phyloP scores from a whole-genome alignment of 2,888 invertebrate genomes.

The Epiblema foenella region DNA sequence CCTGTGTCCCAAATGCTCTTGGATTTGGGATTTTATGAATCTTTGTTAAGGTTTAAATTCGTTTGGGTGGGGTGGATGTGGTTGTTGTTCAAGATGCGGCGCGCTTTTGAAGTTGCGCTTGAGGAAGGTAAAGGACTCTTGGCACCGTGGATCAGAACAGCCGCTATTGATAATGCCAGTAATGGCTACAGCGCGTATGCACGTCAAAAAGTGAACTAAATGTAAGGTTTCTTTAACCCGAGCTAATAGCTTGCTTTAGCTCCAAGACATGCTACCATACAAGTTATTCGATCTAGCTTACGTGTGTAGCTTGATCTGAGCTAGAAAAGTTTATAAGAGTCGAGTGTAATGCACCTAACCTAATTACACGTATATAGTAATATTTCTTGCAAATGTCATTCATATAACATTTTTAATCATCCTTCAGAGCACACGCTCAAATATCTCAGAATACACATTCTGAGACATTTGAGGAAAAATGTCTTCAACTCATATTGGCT shows the following conservation, averaged over 20 bases:
- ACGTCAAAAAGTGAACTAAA: background rate
- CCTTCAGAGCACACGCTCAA: no score
- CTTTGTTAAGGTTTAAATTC: constrained; percentile 25
- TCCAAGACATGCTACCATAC: background rate
- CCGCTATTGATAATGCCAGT: constrained; percentile 35
- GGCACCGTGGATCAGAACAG: constrained; percentile 39
- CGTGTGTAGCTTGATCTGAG: background rate
- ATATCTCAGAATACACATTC: no score
- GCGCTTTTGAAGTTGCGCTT: constrained; percentile 78
- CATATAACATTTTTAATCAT: no score
- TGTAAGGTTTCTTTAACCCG: background rate
- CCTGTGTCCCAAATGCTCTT: background rate
- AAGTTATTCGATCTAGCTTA: background rate
- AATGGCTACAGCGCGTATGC: constrained; percentile 25
- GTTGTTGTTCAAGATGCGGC: constrained; percentile 57
- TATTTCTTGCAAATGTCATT: no score
- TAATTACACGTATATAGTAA: no score
- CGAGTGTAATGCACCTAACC: no score
- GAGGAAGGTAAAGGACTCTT: constrained; percentile 78
- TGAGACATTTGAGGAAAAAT: no score
- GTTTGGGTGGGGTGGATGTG: constrained; percentile 16
- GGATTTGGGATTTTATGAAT: constrained; percentile 47
- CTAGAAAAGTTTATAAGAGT: background rate
- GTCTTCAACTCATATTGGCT: no score
- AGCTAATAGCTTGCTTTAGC: no score